A percentile compares a stretch with the other conserved stretches of the same genome.
phyloP scores from a whole-genome alignment of 2,113 vertebrate species.

The Craseonycteris thonglongyai region DNA sequence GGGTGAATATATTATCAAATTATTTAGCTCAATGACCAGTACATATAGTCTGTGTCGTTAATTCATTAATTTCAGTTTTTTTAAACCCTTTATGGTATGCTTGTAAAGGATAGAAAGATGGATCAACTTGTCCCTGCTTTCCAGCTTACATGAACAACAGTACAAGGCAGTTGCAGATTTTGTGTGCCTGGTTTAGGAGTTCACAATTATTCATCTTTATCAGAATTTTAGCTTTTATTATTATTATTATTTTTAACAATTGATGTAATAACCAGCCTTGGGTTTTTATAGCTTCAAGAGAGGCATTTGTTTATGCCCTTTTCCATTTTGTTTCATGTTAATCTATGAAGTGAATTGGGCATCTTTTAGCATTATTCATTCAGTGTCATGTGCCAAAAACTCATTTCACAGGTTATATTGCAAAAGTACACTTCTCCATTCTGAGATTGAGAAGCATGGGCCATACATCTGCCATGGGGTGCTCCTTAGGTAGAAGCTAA shows the following conservation, averaged over 20 bases:
- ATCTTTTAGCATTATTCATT: background rate
- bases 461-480: background rate
- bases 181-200: conserved; percentile 3
- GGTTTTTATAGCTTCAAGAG: conserved; percentile 20
- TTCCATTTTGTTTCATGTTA: background rate
- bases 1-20: background rate
- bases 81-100: background rate
- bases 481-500: background rate
- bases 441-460: background rate
- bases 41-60: background rate
- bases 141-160: background rate
- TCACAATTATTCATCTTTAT: background rate
- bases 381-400: background rate
- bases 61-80: background rate
- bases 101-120: background rate
- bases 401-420: background rate
- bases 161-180: background rate
- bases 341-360: conserved; percentile 16
- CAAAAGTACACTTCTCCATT: background rate
- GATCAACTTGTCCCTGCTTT: background rate
- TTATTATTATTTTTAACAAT: background rate
- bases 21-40: background rate
- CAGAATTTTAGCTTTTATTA: background rate
- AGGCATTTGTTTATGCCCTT: background rate
- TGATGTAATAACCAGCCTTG: background rate